These are phyloP conservation scores for Tyria jacobaeae DNA, from an alignment of 2,888 invertebrate species.

Conservation along the genomic window DNA sequence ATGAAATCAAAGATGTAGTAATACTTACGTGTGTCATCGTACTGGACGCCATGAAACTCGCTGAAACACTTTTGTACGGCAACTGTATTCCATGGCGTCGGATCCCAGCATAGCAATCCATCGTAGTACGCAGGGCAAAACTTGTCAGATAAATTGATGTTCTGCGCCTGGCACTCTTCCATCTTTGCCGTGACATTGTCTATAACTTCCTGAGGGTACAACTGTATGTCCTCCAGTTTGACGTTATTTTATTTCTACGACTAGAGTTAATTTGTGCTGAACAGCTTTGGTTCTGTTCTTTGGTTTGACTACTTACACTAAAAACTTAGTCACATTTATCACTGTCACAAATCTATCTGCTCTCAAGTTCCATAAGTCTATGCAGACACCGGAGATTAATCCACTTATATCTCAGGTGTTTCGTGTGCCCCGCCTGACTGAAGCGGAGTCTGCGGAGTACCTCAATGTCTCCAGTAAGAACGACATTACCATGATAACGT, in stretches of 20 bases:
- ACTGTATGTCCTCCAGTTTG: slow-evolving; percentile 84
- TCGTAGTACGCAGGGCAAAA: slow-evolving; percentile 91
- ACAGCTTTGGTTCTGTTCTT: slow-evolving; percentile 64
- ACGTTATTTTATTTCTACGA: slow-evolving; percentile 52
- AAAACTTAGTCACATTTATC: slow-evolving; percentile 52
- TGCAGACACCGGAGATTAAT: slow-evolving; percentile 13
- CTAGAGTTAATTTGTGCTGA: slow-evolving; percentile 59
- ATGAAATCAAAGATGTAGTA: slow-evolving; percentile 8
- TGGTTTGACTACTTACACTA: slow-evolving; percentile 55
- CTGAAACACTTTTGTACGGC: slow-evolving; percentile 92
- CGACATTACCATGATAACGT: slow-evolving; percentile 79
- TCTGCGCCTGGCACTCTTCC: slow-evolving; percentile 72
- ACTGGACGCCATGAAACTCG: slow-evolving; percentile 91
- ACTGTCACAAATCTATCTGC: slow-evolving; percentile 57
- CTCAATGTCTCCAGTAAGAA: slow-evolving; percentile 71
- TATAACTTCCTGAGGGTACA: slow-evolving; percentile 64
- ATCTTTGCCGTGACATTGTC: slow-evolving; percentile 71
- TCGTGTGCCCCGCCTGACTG: slow-evolving; percentile 60
- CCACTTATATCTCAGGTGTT: slow-evolving; percentile 59
- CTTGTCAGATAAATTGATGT: slow-evolving; percentile 61
- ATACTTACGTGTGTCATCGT: slow-evolving; percentile 94
- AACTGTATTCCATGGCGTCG: slow-evolving; percentile 89
- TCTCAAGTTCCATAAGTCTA: slow-evolving; percentile 57
- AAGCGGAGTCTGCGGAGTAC: slow-evolving; percentile 71
- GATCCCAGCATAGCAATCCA: slow-evolving; percentile 94